Evolutionary conservation across 2,113 vertebrate genomes (phyloP).

Genomic region (Catagonus wagneri): DNA sequence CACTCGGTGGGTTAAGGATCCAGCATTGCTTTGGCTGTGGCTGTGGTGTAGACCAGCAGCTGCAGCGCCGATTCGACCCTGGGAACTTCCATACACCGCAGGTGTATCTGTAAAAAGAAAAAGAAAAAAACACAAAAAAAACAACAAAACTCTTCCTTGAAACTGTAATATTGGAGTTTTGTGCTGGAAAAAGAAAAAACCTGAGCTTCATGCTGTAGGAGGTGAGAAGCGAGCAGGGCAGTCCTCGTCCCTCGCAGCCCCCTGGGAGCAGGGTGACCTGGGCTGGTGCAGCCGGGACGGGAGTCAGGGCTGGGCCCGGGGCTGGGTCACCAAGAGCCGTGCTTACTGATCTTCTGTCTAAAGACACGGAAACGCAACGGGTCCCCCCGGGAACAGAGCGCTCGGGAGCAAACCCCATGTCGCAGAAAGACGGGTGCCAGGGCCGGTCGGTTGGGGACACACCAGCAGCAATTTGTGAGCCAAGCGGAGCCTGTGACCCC

Average conservation of each 20-base stretch:
- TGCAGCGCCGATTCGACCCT: too few species aligned
- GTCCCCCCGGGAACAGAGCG: neutral
- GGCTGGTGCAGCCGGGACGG: neutral
- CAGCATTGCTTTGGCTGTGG: too few species aligned
- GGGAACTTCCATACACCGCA: too few species aligned
- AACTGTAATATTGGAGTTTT: slow-evolving; percentile 32
- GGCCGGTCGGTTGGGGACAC: rapidly evolving
- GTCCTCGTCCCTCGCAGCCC: neutral
- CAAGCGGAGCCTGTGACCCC: neutral
- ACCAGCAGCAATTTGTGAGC: neutral
- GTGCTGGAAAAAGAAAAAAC: neutral
- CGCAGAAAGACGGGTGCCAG: neutral
- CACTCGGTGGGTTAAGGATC: too few species aligned
- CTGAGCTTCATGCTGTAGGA: neutral
- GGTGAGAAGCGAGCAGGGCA: neutral
- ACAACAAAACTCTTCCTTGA: slow-evolving; percentile 32
- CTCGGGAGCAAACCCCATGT: neutral
- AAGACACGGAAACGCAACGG: neutral
- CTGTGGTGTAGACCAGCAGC: too few species aligned
- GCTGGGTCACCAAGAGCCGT: neutral
- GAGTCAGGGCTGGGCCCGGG: neutral
- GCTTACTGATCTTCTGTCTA: neutral
- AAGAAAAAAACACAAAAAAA: too few species aligned
- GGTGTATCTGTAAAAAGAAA: too few species aligned
- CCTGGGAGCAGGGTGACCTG: neutral